Evolutionary conservation across 2,888 invertebrate genomes (phyloP), one percentile per base, ranked within the genome.

Genomic region (Cinara cedri): DNA sequence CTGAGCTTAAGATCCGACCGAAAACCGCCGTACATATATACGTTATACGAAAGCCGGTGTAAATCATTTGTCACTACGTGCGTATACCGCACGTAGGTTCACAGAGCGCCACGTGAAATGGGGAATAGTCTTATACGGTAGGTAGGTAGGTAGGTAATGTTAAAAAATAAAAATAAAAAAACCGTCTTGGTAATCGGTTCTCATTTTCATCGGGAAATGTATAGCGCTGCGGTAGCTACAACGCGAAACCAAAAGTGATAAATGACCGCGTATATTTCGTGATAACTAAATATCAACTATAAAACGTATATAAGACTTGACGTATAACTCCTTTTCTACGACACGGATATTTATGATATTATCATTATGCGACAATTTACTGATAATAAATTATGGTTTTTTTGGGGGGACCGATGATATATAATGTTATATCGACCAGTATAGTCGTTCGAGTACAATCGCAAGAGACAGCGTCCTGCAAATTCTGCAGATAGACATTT

Each of bases 141-240:
- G 34, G 34, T 34, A 34, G 34, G 54, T 21, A 63, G 65, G 19
- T 16, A 11, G 2, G 10, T 42, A 34, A 19, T 19, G 49, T 54
- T 54, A 75, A 75, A 75, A 72, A 51, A 46, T 24, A 68, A 68
- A 66, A 34, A 49, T 24, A 60, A 60, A 34, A 44, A 49, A 68
- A 57, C 68, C 66, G 46, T 57, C 57, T 1, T 16, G 24, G 68
- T 76, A 76, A 76, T 76, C 76, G 76, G 76, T 76, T 76, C 66
- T 68, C 66, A 76, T 76, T 76, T 76, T 76, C 76, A 68, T 76
- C 46, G 65, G 34, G 57, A 66, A 76, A 76, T 42, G 75, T 75
- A 54, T 49, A 10, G 24, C 14, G 49, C 16, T 14, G 10, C 34
- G 34, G 34, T 6, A 34, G 34, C 6, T 34, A 34, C 34, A 34